Evolutionary conservation across 1,140 invertebrate species (phyloP), one percentile per base, ranked within the genome.

Genomic region (Paraescarpia echinospica): DNA sequence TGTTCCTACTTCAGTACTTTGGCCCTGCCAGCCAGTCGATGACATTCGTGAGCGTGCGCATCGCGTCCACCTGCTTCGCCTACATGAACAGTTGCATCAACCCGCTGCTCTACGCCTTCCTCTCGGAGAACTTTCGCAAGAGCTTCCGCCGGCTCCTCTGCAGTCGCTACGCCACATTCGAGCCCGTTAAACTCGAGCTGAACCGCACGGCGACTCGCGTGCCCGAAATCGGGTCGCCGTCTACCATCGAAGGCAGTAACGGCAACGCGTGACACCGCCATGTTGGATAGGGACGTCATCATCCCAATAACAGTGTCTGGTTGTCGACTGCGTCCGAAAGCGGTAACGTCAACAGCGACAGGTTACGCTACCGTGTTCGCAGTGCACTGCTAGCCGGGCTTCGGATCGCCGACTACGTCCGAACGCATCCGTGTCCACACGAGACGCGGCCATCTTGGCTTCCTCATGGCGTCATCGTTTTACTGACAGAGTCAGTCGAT

Each of bases 21-120:
- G 97, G 96, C 18, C 48, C 90, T 31, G 31, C 33, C 41, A 94
- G 94, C 35, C 96, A 98, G 97, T 91, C 89, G 0, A 94, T 94
- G 91, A 33, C 51, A 1, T 94, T 97, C 94, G 97, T 98, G 94
- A 97, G 98, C 33, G 96, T 97, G 8, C 98, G 98, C 96, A 98
- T 99, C 93, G 97, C 97, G 6, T 97, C 98, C 12, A 98, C 99
- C 94, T 98, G 99, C n/a, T 96, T 93, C 34, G 92, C 92, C 35
- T 93, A 93, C 48, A 91, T 91, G 51, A 93, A 93, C 90, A 59
- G 35, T n/a, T 93, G 93, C 91, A 34, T 93, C 27, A 93, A 93
- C 89, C 93, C 93, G 14, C 77, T 92, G 35, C 89, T 93, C 31
- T 93, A 93, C 51, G 93, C 93, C 9, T 93, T 93, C 34, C 88